phyloP scores from a whole-genome alignment of 2,888 invertebrate species.

The Caenorhabditis angaria region DNA sequence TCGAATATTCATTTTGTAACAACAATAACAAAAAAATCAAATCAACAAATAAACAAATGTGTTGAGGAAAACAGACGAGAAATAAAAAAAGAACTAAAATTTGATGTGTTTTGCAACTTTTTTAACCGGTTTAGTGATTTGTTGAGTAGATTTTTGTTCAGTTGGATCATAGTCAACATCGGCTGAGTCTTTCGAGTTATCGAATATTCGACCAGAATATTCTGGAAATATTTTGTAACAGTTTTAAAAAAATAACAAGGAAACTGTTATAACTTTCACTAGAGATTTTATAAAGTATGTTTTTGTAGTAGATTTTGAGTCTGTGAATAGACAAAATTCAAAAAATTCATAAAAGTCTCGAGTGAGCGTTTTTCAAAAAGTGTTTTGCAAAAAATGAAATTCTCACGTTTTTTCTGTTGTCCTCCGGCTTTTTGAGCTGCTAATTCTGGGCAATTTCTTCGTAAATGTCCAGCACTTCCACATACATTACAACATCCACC shows the following conservation, averaged over 20 bases:
- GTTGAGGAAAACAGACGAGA: conserved; percentile 1
- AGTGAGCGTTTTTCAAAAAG: conserved; percentile 5
- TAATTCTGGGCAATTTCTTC: conserved; percentile 78
- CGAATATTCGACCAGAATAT: background rate
- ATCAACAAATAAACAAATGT: conserved; percentile 6
- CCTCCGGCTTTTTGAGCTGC: conserved; percentile 41
- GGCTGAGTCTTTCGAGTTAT: conserved; percentile 20
- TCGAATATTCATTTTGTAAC: conserved; percentile 4
- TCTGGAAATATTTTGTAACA: background rate
- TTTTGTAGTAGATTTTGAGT: no score
- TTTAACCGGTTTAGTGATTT: conserved; percentile 7
- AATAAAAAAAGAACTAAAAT: conserved; percentile 19
- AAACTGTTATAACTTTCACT: no score
- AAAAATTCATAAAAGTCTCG: background rate
- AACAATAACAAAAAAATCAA: background rate
- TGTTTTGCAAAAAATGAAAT: background rate
- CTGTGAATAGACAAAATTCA: no score
- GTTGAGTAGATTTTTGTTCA: background rate
- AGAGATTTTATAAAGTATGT: no score
- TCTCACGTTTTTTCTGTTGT: conserved; percentile 28
- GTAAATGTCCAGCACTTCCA: conserved; percentile 86
- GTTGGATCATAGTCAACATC: conserved; percentile 46
- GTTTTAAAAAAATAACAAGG: no score
- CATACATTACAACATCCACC: conserved; percentile 83
- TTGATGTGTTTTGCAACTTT: conserved; percentile 36